Conservation (phyloP, 2,888 invertebrate genomes). For the Anaspis maculata region DNA sequence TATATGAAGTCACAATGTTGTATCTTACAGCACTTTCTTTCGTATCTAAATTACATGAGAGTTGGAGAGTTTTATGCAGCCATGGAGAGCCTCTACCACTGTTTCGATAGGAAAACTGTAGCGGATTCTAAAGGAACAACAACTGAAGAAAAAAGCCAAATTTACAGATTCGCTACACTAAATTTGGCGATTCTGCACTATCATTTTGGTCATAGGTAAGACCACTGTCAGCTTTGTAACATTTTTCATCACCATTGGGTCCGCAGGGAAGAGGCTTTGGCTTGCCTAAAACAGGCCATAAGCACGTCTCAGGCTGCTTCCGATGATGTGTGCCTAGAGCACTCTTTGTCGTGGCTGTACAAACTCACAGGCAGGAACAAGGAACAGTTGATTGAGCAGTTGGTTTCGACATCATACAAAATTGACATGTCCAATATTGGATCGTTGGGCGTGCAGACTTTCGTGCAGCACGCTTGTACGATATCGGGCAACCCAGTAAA, state of each 20-base stretch:
- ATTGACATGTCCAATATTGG: conserved; percentile 62
- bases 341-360: conserved; percentile 77
- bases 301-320: conserved; percentile 81
- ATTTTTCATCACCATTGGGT: too few relatives aligned
- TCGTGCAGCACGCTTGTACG: conserved; percentile 68
- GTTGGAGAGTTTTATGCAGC: conserved; percentile 81
- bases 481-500: conserved; percentile 57
- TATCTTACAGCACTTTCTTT: conserved; percentile 82
- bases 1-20: too few relatives aligned
- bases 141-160: conserved; percentile 50
- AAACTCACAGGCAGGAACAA: conserved; percentile 47
- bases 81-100: conserved; percentile 71
- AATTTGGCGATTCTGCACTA: conserved; percentile 84
- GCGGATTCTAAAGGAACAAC: conserved; percentile 41
- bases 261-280: conserved; percentile 69
- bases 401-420: conserved; percentile 59
- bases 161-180: conserved; percentile 81
- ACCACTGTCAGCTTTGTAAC: conserved; percentile 5
- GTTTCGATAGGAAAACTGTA: conserved; percentile 61
- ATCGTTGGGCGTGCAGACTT: conserved; percentile 65
- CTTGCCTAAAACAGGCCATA: conserved; percentile 79
- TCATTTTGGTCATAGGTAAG: conserved; percentile 72
- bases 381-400: conserved; percentile 58
- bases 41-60: conserved; percentile 81
- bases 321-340: conserved; percentile 77